A percentile compares a stretch with the other conserved stretches of the same genome.
phyloP scores from a whole-genome alignment of 2,888 invertebrate genomes.

The Thecocarcelia acutangulata region DNA sequence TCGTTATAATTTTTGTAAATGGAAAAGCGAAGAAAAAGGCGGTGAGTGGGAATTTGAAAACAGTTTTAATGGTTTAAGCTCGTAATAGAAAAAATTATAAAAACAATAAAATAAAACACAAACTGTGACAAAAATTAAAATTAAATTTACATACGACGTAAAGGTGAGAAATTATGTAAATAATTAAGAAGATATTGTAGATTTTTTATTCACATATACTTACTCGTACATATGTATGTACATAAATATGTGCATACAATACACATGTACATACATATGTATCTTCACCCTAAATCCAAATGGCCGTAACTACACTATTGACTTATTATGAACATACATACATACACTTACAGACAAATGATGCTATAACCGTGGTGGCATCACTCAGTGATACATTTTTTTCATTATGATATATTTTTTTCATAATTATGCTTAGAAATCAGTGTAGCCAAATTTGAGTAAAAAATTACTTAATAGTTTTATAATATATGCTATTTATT shows the following conservation, averaged over 20 bases:
- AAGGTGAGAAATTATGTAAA: conserved; percentile 70
- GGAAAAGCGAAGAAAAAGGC: conserved; percentile 58
- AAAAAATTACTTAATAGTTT: no score
- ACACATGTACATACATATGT: neutral
- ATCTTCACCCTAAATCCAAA: neutral
- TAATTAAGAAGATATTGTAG: conserved; percentile 65
- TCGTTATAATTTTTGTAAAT: conserved; percentile 34
- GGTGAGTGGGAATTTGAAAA: conserved; percentile 65
- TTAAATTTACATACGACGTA: conserved; percentile 59
- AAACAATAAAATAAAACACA: conserved; percentile 11
- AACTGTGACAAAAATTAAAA: conserved; percentile 48
- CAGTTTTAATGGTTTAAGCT: conserved; percentile 50
- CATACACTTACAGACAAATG: no score
- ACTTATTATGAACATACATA: no score
- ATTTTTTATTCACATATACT: conserved; percentile 7
- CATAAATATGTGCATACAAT: neutral
- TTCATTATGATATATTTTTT: no score
- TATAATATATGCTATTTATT: no score
- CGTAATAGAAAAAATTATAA: conserved; percentile 1
- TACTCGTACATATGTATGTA: neutral
- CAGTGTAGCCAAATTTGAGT: no score
- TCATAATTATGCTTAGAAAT: no score
- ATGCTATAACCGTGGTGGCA: no score
- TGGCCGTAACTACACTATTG: no score
- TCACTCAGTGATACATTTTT: no score